These are phyloP conservation scores for Eupithecia centaureata DNA, from an alignment of 2,888 invertebrate genomes.

Conservation along the genomic window DNA sequence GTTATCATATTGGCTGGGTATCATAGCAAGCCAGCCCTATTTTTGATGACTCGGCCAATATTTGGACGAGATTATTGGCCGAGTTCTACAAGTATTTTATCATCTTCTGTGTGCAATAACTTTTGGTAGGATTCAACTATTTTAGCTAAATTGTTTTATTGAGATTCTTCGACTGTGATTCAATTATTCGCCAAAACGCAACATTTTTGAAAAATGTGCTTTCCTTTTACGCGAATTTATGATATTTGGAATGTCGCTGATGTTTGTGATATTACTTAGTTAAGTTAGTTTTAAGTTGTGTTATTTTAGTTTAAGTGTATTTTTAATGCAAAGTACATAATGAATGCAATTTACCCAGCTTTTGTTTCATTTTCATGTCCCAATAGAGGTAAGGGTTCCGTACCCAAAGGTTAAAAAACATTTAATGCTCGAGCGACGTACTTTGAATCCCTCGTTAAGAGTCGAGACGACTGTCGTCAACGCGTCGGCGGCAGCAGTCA, in stretches of 20 bases:
- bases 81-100: background rate
- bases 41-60: background rate
- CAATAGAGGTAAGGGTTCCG: too few species aligned
- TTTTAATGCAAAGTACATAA: slow-evolving; percentile 56
- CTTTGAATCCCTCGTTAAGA: too few species aligned
- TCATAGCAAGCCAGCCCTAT: background rate
- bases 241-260: slow-evolving; percentile 66
- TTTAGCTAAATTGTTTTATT: slow-evolving; percentile 10
- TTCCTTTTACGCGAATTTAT: slow-evolving; percentile 38
- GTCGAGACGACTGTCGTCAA: too few species aligned
- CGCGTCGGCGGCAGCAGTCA: too few species aligned
- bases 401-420: too few species aligned
- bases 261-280: slow-evolving; percentile 80
- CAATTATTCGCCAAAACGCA: slow-evolving; percentile 25
- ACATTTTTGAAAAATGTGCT: slow-evolving; percentile 31
- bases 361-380: slow-evolving; percentile 44
- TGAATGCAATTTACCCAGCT: slow-evolving; percentile 40
- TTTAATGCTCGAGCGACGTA: too few species aligned
- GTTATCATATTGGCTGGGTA: background rate
- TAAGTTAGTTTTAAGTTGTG: slow-evolving; percentile 57
- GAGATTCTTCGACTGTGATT: slow-evolving; percentile 33
- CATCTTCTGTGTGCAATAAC: slow-evolving; percentile 1
- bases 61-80: background rate
- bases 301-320: slow-evolving; percentile 45
- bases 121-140: background rate